These are phyloP conservation scores for Lottia gigantea DNA, from an alignment of 2,888 invertebrate genomes.

Conservation along the genomic window DNA sequence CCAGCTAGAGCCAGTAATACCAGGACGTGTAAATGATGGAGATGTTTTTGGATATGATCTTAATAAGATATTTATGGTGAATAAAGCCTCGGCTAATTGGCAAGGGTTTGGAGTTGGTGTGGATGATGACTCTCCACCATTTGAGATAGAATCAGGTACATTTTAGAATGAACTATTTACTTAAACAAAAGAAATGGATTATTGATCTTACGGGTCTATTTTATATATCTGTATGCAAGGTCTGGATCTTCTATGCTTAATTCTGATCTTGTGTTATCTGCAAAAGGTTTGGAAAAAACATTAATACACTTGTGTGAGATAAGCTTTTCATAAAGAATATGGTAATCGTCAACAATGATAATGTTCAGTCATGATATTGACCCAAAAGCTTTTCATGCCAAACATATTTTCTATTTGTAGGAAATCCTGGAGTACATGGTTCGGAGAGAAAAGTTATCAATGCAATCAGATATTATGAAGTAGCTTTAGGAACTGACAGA, in stretches of 20 bases:
- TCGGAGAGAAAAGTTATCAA: slow-evolving; percentile 31
- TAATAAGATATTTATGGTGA: slow-evolving; percentile 34
- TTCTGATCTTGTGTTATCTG: too few species aligned
- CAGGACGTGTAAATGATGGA: slow-evolving; percentile 35
- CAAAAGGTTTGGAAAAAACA: too few species aligned
- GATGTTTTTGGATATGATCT: slow-evolving; percentile 38
- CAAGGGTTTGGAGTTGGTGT: slow-evolving; percentile 46
- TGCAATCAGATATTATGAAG: slow-evolving; percentile 41
- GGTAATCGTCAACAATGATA: too few species aligned
- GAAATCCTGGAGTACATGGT: slow-evolving; percentile 34
- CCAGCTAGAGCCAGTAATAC: slow-evolving; percentile 45
- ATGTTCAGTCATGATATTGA: too few species aligned
- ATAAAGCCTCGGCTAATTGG: slow-evolving; percentile 51
- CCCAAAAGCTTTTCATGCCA: too few species aligned
- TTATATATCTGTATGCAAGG: too few species aligned
- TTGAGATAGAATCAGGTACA: slow-evolving; percentile 10
- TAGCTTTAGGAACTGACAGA: slow-evolving; percentile 49
- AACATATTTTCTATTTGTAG: slow-evolving; percentile 21
- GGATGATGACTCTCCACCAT: not conserved
- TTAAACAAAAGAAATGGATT: too few species aligned
- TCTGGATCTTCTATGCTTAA: too few species aligned
- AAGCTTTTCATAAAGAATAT: too few species aligned
- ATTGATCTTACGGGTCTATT: too few species aligned
- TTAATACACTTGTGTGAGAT: too few species aligned
- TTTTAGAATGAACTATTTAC: not conserved